Base-by-base conservation (phyloP, 2,113 vertebrate genomes). In the Chrysochloris asiatica region DNA sequence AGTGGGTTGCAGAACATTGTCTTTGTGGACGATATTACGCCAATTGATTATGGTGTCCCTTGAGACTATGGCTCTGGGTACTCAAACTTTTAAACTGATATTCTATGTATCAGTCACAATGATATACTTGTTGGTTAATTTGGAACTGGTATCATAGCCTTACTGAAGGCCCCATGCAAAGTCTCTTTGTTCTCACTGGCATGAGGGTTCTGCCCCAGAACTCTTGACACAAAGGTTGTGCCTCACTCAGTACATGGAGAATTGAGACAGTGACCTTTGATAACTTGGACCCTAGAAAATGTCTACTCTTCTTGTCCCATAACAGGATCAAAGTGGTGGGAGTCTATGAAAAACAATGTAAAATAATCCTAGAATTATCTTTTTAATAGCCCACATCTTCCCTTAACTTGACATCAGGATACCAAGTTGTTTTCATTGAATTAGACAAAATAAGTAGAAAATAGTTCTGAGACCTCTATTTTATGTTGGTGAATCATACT, bases 391-490 rank as follows among this genome's bases (percentile, higher is more conserved):
- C 36, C 86, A 71, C 36, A 9, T 65, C n/a, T 24, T 81, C 10
- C 28, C 52, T 90, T 67, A 36, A 54, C 36, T 87, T 69, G 67
- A 16, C 17, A 10, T 47, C 54, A 59, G 22, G 4, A 56, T 41
- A n/a, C 56, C 48, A 69, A n/a, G 48, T 26, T 63, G 36, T 38
- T 89, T 76, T 24, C 50, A 52, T 0, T 77, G 65, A 88, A 63
- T 72, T 84, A 14, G 65, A 28, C 80, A 50, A 92, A 85, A 83
- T 43, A 73, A 75, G 41, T 38, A 91, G 67, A 89, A 88, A 72
- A 11, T 65, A 38, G 21, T 54, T 59, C 33, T 61, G 79, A 56
- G 45, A 4, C 26, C 17, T 16, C 36, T 59, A 14, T 43, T 67
- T 65, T 52, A 36, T 71, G 76, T 33, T 76, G 65, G 67, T 16